These are phyloP conservation scores for Yponomeuta cagnagella DNA, from an alignment of 2,888 invertebrate genomes.

Conservation along the genomic window DNA sequence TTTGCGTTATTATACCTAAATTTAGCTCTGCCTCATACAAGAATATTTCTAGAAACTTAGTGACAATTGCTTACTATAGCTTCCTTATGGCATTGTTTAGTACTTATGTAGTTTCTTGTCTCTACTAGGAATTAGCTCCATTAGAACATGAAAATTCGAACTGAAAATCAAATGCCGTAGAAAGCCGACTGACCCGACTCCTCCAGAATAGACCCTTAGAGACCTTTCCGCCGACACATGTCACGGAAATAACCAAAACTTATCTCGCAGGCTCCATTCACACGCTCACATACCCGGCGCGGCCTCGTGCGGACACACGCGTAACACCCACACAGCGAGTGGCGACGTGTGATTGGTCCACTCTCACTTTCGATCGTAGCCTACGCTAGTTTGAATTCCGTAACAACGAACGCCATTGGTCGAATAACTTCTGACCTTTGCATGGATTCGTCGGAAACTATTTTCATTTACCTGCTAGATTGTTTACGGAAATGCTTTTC, in stretches of 20 bases:
- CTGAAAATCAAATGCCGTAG: no score
- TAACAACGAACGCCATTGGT: constrained; percentile 46
- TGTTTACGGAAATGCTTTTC: constrained; percentile 47
- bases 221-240: constrained; percentile 11
- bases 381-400: constrained; percentile 67
- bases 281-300: constrained; percentile 26
- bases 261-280: constrained; percentile 41
- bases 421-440: constrained; percentile 59
- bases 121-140: no score
- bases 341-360: constrained; percentile 51
- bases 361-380: constrained; percentile 67
- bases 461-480: constrained; percentile 35
- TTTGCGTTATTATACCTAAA: no score
- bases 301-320: constrained; percentile 33
- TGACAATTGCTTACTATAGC: no score
- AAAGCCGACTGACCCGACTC: no score
- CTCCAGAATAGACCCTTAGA: constrained; percentile 9
- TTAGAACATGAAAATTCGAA: no score
- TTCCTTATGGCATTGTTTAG: no score
- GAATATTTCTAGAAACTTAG: no score
- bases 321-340: constrained; percentile 38
- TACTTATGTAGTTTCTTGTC: no score
- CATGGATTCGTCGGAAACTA: constrained; percentile 47
- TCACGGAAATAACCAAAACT: constrained; percentile 17
- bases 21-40: no score